Evolutionary conservation across 2,888 invertebrate species (phyloP), one percentile per base, ranked within the genome.

Genomic region (Diadegma fenestrale): DNA sequence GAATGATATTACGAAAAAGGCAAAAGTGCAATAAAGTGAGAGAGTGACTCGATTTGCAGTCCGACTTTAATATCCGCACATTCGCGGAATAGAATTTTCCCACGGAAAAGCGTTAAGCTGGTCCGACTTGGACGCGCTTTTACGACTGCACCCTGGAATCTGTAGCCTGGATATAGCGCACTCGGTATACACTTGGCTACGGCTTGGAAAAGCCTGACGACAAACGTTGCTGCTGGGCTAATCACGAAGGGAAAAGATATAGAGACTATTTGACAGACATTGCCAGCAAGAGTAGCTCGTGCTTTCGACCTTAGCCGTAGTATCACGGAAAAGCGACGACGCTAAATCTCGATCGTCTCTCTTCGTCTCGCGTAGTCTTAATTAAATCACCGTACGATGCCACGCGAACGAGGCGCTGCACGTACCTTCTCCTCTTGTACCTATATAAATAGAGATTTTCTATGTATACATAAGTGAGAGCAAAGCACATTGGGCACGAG

Each of bases 371-470:
- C 82, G 73, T 45, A 84, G 85, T 82, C 87, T 89, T 89, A 89
- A 89, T 89, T 89, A 89, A 89, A 89, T 88, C 87, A 81, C 86
- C 82, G 86, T 79, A 80, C 81, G 84, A 85, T 80, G 72, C 77
- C 68, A 69, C 75, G 78, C 75, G 69, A 80, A 82, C 72, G 71
- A 72, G 80, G 66, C 72, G 30, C 85, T 64, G 76, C 61, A 63
- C 71, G 41, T 79, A 45, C 68, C 61, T 79, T 48, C n/a, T 22
- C 69, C 64, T 71, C 54, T 19, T 30, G 76, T 66, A 66, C 43
- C 37, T 68, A 68, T 77, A 51, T 66, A 66, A 30, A 68, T 66
- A 68, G n/a, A 66, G 22, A 45, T 54, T 80, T 37, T 51, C 33
- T 45, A 41, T 48, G 51, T 48, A 26, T 41, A 26, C 6, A 19